Evolutionary conservation across 35 echinoderm and acorn worm genomes (phyloP).

Genomic region (Hemicentrotus pulcherrimus): DNA sequence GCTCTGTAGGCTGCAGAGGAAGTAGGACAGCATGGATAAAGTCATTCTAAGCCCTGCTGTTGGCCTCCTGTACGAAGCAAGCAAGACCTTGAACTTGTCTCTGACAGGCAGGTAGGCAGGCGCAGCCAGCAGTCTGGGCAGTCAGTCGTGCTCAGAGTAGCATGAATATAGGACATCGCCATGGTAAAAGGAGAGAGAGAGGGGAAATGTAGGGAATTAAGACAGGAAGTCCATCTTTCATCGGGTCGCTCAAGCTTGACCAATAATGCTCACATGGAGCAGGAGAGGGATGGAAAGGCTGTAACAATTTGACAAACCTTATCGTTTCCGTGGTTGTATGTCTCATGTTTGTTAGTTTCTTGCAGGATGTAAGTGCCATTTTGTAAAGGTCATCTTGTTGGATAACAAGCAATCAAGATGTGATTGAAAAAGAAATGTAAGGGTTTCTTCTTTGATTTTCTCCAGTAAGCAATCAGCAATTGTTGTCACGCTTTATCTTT

Average conservation of each 20-base stretch:
- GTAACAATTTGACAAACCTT: background rate
- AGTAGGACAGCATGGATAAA: background rate
- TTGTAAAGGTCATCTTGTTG: background rate
- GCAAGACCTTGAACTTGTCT: background rate
- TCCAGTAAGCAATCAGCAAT: background rate
- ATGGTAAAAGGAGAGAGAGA: background rate
- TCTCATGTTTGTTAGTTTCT: background rate
- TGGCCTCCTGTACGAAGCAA: background rate
- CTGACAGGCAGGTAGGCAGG: background rate
- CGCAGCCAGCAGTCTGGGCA: background rate
- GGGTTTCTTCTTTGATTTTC: background rate
- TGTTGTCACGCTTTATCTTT: background rate
- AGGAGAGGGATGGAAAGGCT: background rate
- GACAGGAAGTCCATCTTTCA: constrained; percentile 7
- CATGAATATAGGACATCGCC: constrained; percentile 1
- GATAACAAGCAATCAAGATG: background rate
- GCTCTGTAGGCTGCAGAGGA: background rate
- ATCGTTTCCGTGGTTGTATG: background rate
- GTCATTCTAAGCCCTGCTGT: background rate
- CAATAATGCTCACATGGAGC: background rate
- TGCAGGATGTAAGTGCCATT: background rate
- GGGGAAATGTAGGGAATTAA: background rate
- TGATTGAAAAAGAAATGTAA: background rate
- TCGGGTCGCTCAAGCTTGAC: background rate
- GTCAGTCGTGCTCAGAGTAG: background rate